phyloP scores from a whole-genome alignment of 2,888 invertebrate genomes.

The Willowsia nigromaculata region DNA sequence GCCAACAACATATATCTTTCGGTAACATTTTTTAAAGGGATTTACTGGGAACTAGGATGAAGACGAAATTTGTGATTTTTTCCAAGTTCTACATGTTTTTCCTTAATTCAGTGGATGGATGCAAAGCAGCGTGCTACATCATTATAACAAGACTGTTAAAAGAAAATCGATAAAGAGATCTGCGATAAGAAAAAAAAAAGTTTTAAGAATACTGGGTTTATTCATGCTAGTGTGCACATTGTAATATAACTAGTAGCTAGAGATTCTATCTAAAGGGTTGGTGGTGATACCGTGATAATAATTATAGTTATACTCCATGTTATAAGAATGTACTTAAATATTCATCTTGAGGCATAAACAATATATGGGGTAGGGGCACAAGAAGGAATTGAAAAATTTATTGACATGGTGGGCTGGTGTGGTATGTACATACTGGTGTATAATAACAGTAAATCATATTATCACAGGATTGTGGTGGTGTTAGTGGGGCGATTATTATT shows the following conservation, averaged over 20 bases:
- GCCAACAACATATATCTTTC: not conserved
- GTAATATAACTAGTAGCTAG: not conserved
- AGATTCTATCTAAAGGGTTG: too few species aligned
- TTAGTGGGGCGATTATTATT: slow-evolving; percentile 7
- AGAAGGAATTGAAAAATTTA: slow-evolving; percentile 8
- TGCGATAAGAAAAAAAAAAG: not conserved
- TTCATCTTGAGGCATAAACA: not conserved
- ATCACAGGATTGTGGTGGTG: not conserved
- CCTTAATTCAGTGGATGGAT: slow-evolving; percentile 1
- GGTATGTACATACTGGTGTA: slow-evolving; percentile 8
- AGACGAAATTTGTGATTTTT: slow-evolving; percentile 49
- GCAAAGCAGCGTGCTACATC: not conserved
- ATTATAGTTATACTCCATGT: not conserved
- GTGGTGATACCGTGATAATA: too few species aligned
- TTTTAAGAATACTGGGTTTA: not conserved
- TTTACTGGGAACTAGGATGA: not conserved
- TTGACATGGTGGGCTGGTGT: not conserved
- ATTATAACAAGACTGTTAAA: slow-evolving; percentile 28
- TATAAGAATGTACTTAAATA: not conserved
- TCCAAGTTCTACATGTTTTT: not conserved
- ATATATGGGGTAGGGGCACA: not conserved
- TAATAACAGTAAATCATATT: slow-evolving; percentile 45
- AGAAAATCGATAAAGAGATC: slow-evolving; percentile 27
- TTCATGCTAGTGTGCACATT: not conserved
- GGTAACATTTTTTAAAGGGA: not conserved